Percentiles rank a stretch among this genome's conserved stretches.
These are phyloP conservation scores for Panonychus citri DNA, from an alignment of 1,140 invertebrate species.

Conservation along the genomic window DNA sequence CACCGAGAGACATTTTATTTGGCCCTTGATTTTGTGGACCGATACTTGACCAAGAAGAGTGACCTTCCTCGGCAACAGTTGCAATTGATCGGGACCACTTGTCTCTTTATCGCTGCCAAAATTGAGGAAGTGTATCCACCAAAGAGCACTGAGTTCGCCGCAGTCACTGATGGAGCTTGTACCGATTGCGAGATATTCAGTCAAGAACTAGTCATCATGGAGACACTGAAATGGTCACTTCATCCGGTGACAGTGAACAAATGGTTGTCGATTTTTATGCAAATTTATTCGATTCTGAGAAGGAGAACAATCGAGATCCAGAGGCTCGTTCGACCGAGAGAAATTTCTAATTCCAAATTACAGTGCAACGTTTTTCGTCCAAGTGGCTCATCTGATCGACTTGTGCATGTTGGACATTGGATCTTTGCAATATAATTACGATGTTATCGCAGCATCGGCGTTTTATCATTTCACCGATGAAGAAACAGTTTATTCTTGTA, in stretches of 20 bases:
- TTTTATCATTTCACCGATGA: slow-evolving; percentile 49
- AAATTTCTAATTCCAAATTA: slow-evolving; percentile 7
- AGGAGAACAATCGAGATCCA: slow-evolving; percentile 21
- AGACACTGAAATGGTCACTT: slow-evolving; percentile 67
- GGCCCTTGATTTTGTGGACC: slow-evolving; percentile 79
- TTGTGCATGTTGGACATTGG: slow-evolving; percentile 59
- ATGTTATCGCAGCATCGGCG: slow-evolving; percentile 60
- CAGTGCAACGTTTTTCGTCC: slow-evolving; percentile 6
- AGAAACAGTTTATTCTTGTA: slow-evolving; percentile 10
- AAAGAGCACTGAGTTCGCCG: slow-evolving; percentile 80
- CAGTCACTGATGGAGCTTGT: slow-evolving; percentile 90
- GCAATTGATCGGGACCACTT: slow-evolving; percentile 79
- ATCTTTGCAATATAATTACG: slow-evolving; percentile 53
- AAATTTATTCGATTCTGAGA: slow-evolving; percentile 31
- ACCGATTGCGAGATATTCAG: slow-evolving; percentile 61
- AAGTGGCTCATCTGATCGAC: slow-evolving; percentile 47
- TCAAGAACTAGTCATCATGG: slow-evolving; percentile 69
- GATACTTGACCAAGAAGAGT: slow-evolving; percentile 45
- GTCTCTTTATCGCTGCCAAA: slow-evolving; percentile 87
- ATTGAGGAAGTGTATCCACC: slow-evolving; percentile 97
- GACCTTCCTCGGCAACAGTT: slow-evolving; percentile 57
- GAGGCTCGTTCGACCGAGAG: not conserved
- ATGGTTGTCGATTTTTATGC: slow-evolving; percentile 83
- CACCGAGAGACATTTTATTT: slow-evolving; percentile 91
- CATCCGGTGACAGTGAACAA: slow-evolving; percentile 66